These are phyloP conservation scores for Lithosia quadra DNA, from an alignment of 2,888 invertebrate species.

Conservation along the genomic window DNA sequence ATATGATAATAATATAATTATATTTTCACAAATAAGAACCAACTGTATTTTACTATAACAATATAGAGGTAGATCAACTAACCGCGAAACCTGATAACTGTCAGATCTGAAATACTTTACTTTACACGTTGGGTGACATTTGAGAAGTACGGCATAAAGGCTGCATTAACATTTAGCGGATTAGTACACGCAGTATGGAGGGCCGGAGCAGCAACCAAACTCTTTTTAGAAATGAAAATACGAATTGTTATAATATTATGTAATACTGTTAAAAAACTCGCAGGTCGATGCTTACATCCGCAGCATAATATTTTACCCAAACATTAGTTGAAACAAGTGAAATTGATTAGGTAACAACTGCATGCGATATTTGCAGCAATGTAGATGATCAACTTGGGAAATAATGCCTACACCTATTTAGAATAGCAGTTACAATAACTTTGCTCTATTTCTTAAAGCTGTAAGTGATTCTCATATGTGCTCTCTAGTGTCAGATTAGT, in stretches of 20 bases:
- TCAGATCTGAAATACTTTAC: conserved; percentile 38
- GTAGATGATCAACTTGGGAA: too few species aligned
- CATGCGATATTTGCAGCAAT: not conserved
- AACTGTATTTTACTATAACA: conserved; percentile 12
- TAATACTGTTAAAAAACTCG: conserved; percentile 28
- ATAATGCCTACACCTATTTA: too few species aligned
- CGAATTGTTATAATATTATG: conserved; percentile 42
- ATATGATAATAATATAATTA: too few species aligned
- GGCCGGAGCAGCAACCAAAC: conserved; percentile 23
- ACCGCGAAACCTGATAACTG: conserved; percentile 52
- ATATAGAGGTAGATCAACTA: conserved; percentile 33
- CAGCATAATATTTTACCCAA: not conserved
- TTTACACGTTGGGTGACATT: conserved; percentile 48
- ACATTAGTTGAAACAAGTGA: not conserved
- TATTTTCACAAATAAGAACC: too few species aligned
- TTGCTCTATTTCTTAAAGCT: too few species aligned
- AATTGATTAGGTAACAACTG: not conserved
- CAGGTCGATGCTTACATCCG: conserved; percentile 19
- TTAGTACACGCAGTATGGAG: conserved; percentile 34
- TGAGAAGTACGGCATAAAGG: conserved; percentile 41
- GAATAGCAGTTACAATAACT: too few species aligned
- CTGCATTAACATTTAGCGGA: conserved; percentile 47
- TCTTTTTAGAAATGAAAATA: conserved; percentile 44
- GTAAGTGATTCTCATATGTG: too few species aligned
- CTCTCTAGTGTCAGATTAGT: too few species aligned